These are phyloP conservation scores for Molanna angustata DNA, from an alignment of 2,888 invertebrate species.

Conservation along the genomic window DNA sequence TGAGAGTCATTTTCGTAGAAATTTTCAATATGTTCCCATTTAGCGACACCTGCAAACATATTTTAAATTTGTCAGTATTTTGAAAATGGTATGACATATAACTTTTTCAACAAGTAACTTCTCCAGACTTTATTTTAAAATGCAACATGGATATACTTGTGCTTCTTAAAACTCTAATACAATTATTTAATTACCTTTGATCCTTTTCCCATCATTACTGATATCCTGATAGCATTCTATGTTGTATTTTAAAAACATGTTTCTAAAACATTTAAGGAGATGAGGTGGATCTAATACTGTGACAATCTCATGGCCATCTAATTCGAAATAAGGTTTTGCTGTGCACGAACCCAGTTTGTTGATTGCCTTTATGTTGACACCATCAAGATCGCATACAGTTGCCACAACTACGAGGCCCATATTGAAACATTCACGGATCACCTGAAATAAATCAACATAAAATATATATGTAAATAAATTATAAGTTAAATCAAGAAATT, in stretches of 20 bases:
- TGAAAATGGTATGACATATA: not conserved
- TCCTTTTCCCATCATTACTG: not conserved
- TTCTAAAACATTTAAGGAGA: slow-evolving; percentile 17
- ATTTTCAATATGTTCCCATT: not conserved
- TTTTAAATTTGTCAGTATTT: not conserved
- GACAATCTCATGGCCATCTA: slow-evolving; percentile 14
- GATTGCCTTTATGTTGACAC: not conserved
- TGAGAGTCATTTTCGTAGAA: not conserved
- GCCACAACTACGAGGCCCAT: not conserved
- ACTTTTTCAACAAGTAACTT: not conserved
- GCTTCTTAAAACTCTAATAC: not conserved
- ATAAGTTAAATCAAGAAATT: no score
- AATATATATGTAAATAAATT: no score
- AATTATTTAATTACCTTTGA: not conserved
- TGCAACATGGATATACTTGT: not conserved
- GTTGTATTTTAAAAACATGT: slow-evolving; percentile 12
- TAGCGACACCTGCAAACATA: not conserved
- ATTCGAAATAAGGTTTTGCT: slow-evolving; percentile 11
- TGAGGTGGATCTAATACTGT: slow-evolving; percentile 21
- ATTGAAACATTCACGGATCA: not conserved
- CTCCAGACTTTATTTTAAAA: not conserved
- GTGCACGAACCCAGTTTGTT: not conserved
- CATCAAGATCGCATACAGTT: not conserved
- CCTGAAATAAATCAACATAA: no score
- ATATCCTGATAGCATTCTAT: not conserved